Evolutionary conservation across 2,888 invertebrate genomes (phyloP), one percentile per base, ranked within the genome.

Genomic region (Liopterus haemorrhoidalis): DNA sequence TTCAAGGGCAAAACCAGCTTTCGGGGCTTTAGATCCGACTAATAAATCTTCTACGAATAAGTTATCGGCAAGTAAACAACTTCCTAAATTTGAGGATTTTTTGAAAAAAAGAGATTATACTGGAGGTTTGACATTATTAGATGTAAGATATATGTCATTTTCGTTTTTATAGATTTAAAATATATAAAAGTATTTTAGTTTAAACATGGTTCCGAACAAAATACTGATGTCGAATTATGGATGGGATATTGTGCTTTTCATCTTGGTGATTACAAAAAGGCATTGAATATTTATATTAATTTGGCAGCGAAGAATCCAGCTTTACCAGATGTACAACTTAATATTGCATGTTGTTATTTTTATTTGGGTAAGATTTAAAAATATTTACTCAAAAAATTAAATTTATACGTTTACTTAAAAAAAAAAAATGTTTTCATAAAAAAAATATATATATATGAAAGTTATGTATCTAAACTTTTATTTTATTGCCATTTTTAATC

Each of bases 171-270:
- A 32, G 19, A 40, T 45, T 15, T 16, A 22, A 19, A 19, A 11
- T 31, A 20, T 16, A 18, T 24, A 33, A 16, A 36, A 20, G 24
- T 32, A 11, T 63, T 67, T 51, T 58, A 77, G 76, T 79, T 76
- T 62, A 71, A 72, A 57, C 70, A 73, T 57, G 68, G 67, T 52
- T 72, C 73, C 15, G 72, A 74, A 52, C 66, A 66, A 20, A 70
- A 66, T 50, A 58, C 69, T n/a, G 71, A 73, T 47, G 70, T 72
- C 11, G 84, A 87, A 40, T 71, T 86, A 54, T 97, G 97, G 96
- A 79, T 89, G 49, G 96, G 90, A 0, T 96, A 93, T 70, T 94
- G 95, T 66, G 84, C 86, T 59, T 99, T 96, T 69, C 96, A 97
- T 68, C 74, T 94, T 49, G 96, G 94, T 2, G 93, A 97, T 63